phyloP scores from a whole-genome alignment of 2,888 invertebrate species.

The Nudaria mundana region DNA sequence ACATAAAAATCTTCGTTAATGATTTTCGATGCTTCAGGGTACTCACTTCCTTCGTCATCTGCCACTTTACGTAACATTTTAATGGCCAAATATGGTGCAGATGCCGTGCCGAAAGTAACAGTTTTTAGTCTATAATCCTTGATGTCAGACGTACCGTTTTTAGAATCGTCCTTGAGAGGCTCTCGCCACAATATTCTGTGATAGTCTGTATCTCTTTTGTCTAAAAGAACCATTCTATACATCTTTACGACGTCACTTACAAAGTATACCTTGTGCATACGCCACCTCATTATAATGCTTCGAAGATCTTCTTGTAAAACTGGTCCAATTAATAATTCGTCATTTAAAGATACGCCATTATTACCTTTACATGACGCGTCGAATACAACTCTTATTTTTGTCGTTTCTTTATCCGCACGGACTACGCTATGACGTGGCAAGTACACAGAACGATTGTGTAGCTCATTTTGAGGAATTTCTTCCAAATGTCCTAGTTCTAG shows the following conservation, averaged over 20 bases:
- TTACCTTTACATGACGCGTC: too few relatives aligned
- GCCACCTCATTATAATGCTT: background rate
- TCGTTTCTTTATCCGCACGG: too few relatives aligned
- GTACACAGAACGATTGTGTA: too few relatives aligned
- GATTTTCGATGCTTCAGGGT: too few relatives aligned
- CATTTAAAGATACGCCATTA: background rate
- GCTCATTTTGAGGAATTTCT: too few relatives aligned
- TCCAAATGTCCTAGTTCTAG: too few relatives aligned
- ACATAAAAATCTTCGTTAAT: too few relatives aligned
- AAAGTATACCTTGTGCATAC: background rate
- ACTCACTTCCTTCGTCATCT: too few relatives aligned
- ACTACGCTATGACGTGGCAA: too few relatives aligned
- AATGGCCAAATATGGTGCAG: background rate
- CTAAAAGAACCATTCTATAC: background rate
- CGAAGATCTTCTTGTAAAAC: background rate
- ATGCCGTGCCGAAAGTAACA: background rate
- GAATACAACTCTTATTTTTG: too few relatives aligned
- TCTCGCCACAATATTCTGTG: background rate
- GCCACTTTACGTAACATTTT: background rate
- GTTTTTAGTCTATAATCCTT: background rate
- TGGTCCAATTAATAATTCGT: background rate
- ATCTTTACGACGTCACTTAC: background rate
- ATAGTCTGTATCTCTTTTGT: background rate
- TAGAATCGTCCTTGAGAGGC: background rate
- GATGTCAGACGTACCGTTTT: too few relatives aligned